Evolutionary conservation across 2,113 vertebrate genomes (phyloP).

Genomic region (Alosa alosa): DNA sequence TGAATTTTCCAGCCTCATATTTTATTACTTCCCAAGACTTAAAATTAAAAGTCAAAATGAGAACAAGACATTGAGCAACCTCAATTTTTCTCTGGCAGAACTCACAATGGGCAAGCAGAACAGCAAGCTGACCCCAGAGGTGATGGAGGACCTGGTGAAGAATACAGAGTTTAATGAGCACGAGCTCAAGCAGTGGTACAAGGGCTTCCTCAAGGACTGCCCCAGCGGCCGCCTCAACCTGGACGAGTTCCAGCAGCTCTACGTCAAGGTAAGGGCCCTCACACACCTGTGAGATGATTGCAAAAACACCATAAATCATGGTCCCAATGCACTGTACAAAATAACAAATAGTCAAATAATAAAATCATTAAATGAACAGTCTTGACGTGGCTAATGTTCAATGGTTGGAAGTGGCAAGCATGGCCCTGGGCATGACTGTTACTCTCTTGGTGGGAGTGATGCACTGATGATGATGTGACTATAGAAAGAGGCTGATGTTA

Average conservation of each 20-base stretch:
- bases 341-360: too few species aligned
- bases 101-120: conserved; percentile 81
- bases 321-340: too few species aligned
- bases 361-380: too few species aligned
- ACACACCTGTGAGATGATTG: background rate
- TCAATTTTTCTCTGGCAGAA: conserved; percentile 40
- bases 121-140: conserved; percentile 98
- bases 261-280: conserved; percentile 83
- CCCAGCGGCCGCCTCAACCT: conserved; percentile 76
- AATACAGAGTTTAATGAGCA: conserved; percentile 92
- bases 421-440: too few species aligned
- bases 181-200: conserved; percentile 96
- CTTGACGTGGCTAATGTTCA: too few species aligned
- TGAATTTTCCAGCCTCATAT: background rate
- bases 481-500: background rate
- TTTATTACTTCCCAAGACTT: background rate
- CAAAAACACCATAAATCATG: too few species aligned
- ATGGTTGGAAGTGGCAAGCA: too few species aligned
- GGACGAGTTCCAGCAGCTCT: conserved; percentile 90
- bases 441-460: background rate
- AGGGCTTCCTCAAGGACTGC: conserved; percentile 80
- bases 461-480: background rate
- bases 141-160: conserved; percentile 98
- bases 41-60: background rate
- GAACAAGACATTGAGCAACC: background rate